Evolutionary conservation across 2,113 vertebrate genomes (phyloP).

Genomic region (Zosterops japonicus): DNA sequence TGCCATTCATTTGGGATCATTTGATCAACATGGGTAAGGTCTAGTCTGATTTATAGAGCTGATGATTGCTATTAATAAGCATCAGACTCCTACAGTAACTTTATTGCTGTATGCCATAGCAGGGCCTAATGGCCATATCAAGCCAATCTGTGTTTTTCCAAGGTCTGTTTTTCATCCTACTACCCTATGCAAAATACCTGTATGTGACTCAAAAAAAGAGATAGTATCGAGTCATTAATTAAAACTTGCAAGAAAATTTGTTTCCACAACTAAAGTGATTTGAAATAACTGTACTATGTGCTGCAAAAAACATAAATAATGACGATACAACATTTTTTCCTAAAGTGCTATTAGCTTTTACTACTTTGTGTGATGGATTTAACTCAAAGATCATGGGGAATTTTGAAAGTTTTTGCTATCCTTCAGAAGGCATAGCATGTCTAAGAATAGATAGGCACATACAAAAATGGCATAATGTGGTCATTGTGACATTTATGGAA

Average conservation of each 20-base stretch:
- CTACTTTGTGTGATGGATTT: background rate
- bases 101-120: background rate
- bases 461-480: background rate
- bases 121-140: background rate
- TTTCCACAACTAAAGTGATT: background rate
- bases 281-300: background rate
- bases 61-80: conserved; percentile 7
- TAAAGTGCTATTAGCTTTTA: background rate
- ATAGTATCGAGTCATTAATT: background rate
- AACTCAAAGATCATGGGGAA: background rate
- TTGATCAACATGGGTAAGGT: background rate
- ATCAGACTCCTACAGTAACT: background rate
- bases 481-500: background rate
- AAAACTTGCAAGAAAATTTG: background rate
- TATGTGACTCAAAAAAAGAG: background rate
- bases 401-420: background rate
- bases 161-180: background rate
- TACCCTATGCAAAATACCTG: background rate
- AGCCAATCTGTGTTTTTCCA: background rate
- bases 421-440: background rate
- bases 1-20: background rate
- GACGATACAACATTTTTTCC: background rate
- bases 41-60: conserved; percentile 3
- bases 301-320: background rate
- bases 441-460: background rate